phyloP scores from a whole-genome alignment of 1,140 invertebrate genomes.

The Leptinotarsa texana region DNA sequence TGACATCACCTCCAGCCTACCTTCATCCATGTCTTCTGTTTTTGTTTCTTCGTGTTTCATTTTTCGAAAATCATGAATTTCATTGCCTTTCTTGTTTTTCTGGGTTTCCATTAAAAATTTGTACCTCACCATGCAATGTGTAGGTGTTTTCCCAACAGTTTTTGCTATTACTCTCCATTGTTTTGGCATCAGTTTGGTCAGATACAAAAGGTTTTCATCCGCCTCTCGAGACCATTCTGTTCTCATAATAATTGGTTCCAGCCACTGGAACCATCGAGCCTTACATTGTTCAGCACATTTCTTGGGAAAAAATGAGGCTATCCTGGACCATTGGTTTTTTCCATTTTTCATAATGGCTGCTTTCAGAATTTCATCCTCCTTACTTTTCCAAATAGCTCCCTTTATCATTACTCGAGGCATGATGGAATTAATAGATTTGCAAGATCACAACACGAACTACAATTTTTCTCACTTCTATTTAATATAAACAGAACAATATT shows the following conservation, averaged over 20 bases:
- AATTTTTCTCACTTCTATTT: too few species aligned
- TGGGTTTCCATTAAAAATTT: conserved; percentile 97
- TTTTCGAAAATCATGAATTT: conserved; percentile 93
- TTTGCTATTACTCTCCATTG: conserved; percentile 99
- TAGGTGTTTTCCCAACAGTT: conserved; percentile 97
- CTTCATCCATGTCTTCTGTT: conserved; percentile 97
- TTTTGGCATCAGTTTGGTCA: conserved; percentile 99
- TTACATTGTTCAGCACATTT: conserved; percentile 99
- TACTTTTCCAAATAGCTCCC: conserved; percentile 99
- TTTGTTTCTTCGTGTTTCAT: conserved; percentile 88
- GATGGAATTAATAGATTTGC: conserved; percentile 48
- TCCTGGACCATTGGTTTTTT: conserved; percentile 99
- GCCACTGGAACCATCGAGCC: conserved; percentile 99
- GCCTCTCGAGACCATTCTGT: conserved; percentile 99
- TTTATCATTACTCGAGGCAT: conserved; percentile 99
- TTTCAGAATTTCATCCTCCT: conserved; percentile 99
- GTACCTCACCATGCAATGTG: conserved; percentile 97
- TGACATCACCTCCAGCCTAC: conserved; percentile 97
- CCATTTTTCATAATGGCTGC: conserved; percentile 99
- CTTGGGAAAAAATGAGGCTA: conserved; percentile 95
- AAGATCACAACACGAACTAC: too few species aligned
- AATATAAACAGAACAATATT: too few species aligned
- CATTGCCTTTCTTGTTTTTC: conserved; percentile 94
- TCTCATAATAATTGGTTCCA: conserved; percentile 99
- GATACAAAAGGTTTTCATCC: conserved; percentile 96